Conservation (phyloP, 2,797 vertebrate species). For the Austrolebias charrua region DNA sequence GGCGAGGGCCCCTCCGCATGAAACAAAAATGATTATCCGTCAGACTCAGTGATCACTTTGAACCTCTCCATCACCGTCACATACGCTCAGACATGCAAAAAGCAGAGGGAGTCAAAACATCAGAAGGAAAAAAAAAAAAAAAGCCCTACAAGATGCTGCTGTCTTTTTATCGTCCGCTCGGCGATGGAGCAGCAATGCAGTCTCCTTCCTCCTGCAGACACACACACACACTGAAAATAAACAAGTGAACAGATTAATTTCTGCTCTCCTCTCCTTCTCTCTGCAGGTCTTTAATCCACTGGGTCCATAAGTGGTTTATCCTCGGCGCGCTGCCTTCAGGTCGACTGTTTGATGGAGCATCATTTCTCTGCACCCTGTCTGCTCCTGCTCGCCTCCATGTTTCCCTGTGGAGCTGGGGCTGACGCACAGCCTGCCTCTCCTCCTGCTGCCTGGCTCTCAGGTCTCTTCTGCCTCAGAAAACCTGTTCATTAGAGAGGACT, state of each 20-base stretch:
- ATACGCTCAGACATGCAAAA: conserved; percentile 18
- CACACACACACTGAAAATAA: conserved; percentile 67
- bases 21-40: conserved; percentile 18
- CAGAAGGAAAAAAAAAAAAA: too few relatives aligned
- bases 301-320: conserved; percentile 79
- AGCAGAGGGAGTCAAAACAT: conserved; percentile 50
- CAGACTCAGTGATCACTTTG: conserved; percentile 40
- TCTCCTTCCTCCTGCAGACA: conserved; percentile 64
- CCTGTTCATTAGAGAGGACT: conserved; percentile 84
- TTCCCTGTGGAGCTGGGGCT: conserved; percentile 65
- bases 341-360: conserved; percentile 61
- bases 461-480: conserved; percentile 74
- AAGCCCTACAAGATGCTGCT: conserved; percentile 52
- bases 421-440: conserved; percentile 67
- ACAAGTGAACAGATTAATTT: conserved; percentile 74
- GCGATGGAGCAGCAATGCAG: conserved; percentile 82
- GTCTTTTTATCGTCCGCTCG: conserved; percentile 49
- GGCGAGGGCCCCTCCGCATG: background rate
- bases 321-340: conserved; percentile 65
- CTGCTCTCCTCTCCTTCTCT: conserved; percentile 46
- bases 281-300: conserved; percentile 75
- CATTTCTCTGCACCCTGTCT: conserved; percentile 53
- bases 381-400: conserved; percentile 68
- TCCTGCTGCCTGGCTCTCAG: conserved; percentile 67
- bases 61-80: conserved; percentile 13